A percentile compares a stretch with the other conserved stretches of the same genome.
phyloP scores from a whole-genome alignment of 1,140 invertebrate genomes.

The Pantala flavescens region DNA sequence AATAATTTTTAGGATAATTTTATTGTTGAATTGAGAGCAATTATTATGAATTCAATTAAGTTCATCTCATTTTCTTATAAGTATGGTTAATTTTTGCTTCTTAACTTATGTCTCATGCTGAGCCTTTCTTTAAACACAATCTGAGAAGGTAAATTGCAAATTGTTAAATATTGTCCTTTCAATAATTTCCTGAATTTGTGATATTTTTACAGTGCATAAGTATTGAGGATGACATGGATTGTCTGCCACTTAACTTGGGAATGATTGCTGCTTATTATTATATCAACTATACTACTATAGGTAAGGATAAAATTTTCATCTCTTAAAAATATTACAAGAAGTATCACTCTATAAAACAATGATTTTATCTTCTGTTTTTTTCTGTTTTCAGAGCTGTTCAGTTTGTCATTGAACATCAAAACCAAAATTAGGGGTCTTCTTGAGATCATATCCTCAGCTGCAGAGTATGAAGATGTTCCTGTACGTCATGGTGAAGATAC shows the following conservation, averaged over 20 bases:
- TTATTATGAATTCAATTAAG: too few relatives aligned
- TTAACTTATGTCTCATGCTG: too few relatives aligned
- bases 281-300: constrained; percentile 98
- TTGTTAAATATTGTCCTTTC: too few relatives aligned
- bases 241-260: constrained; percentile 89
- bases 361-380: neutral
- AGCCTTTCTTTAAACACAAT: too few relatives aligned
- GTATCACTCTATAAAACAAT: neutral
- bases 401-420: constrained; percentile 90
- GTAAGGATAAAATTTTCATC: constrained; percentile 38
- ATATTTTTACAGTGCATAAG: constrained; percentile 63
- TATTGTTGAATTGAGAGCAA: too few relatives aligned
- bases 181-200: constrained; percentile 20
- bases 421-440: constrained; percentile 94
- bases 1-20: too few relatives aligned
- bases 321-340: too few relatives aligned
- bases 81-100: too few relatives aligned
- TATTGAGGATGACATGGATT: constrained; percentile 97
- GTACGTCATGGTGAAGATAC: constrained; percentile 93
- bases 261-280: constrained; percentile 99
- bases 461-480: constrained; percentile 90
- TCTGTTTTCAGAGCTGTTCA: constrained; percentile 76
- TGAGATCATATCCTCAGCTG: constrained; percentile 96
- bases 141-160: too few relatives aligned
- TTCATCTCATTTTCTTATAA: too few relatives aligned